These are phyloP conservation scores for Baronia brevicornis DNA, from an alignment of 2,888 invertebrate species.

Conservation along the genomic window DNA sequence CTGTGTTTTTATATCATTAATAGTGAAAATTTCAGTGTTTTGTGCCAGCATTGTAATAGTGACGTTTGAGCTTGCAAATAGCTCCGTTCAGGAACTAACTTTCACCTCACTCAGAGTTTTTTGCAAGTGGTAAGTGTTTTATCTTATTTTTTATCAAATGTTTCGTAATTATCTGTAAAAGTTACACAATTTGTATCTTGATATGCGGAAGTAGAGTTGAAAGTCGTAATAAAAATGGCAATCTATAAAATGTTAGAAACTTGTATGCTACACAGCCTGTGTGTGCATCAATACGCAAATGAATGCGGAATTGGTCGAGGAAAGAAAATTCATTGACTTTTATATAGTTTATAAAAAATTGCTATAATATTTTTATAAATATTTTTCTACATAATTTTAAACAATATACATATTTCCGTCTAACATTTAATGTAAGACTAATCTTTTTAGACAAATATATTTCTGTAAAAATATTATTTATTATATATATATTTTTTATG, in stretches of 20 bases:
- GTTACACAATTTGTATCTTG: conserved; percentile 26
- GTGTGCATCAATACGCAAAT: conserved; percentile 21
- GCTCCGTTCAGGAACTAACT: conserved; percentile 37
- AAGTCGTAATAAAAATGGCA: conserved; percentile 26
- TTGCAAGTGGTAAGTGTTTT: conserved; percentile 65
- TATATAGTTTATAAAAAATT: background rate
- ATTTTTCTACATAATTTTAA: background rate
- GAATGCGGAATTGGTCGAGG: conserved; percentile 24
- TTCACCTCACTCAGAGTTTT: conserved; percentile 53
- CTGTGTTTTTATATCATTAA: conserved; percentile 35
- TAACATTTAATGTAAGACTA: too few species aligned
- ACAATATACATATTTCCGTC: background rate
- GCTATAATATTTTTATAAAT: background rate
- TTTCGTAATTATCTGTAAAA: conserved; percentile 45
- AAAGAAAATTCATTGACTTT: too few species aligned
- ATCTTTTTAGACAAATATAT: background rate
- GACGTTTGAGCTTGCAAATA: conserved; percentile 36
- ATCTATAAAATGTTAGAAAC: conserved; percentile 18
- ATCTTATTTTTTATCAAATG: conserved; percentile 50
- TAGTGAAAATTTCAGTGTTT: conserved; percentile 56
- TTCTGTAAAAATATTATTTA: background rate
- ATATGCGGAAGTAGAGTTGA: conserved; percentile 36
- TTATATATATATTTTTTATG: background rate
- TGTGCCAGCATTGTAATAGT: conserved; percentile 40
- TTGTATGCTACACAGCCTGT: conserved; percentile 12